Base-by-base conservation (phyloP, 2,888 invertebrate species). In the Heteropelma amictum region DNA sequence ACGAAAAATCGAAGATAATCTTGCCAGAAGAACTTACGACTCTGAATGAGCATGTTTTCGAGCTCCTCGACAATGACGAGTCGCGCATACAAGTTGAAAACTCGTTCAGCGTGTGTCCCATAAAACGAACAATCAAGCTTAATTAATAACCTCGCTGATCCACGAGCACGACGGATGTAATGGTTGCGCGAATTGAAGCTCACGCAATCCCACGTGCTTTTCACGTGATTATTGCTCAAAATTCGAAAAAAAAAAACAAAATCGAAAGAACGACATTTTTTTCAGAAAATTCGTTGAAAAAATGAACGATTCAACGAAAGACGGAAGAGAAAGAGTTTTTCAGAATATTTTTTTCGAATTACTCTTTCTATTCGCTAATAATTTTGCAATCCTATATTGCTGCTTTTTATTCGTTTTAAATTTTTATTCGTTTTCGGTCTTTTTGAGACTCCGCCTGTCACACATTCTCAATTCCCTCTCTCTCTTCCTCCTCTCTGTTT, bases 81-180 rank as follows among this genome's bases (percentile, higher is more conserved):
- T 61, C 75, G 67, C 71, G 60, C 67, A 76, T 82, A 81, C 81
- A 80, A 81, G 83, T 82, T 82, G 85, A 80, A 82, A 85, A 85
- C 82, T 80, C 77, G 81, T 76, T 77, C 79, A 77, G 80, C 80
- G 81, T 82, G 82, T 79, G 74, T 40, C 79, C 78, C 76, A 77
- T n/a, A n/a, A 79, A 82, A 80, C 82, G 82, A 86, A 85, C 86
- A 86, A 87, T 86, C 83, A 85, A 82, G 82, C 83, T 82, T 83
- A 86, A 86, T 86, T 86, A 87, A 86, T 87, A 86, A 86, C 83
- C 82, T 81, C 81, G 82, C 82, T 85, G 84, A 85, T 85, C 83
- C 78, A 76, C 65, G 68, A 70, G 67, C 77, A 75, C 72, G 71
- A 76, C 72, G 64, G 71, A 61, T 60, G 28, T 33, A 53, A 40